phyloP scores from a whole-genome alignment of 2,888 invertebrate species.

The Rhagophthalmus giganteus region DNA sequence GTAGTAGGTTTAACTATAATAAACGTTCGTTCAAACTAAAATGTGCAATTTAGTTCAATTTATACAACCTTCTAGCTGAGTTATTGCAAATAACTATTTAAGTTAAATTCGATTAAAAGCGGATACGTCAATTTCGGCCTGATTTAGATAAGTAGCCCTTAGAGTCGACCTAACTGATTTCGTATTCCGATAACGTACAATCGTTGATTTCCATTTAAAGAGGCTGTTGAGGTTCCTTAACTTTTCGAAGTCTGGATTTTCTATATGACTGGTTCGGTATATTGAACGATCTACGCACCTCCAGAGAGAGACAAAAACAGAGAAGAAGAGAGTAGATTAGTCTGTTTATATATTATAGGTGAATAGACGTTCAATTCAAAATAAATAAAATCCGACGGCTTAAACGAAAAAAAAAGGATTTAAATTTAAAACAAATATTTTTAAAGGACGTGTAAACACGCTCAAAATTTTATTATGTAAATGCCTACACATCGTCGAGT shows the following conservation, averaged over 20 bases:
- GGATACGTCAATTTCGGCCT: conserved; percentile 49
- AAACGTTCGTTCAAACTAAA: no score
- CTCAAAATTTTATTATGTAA: conserved; percentile 21
- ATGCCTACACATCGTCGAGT: conserved; percentile 24
- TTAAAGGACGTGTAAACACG: conserved; percentile 17
- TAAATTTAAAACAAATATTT: conserved; percentile 12
- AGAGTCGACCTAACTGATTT: conserved; percentile 42
- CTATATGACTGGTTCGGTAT: conserved; percentile 15
- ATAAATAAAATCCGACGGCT: no score
- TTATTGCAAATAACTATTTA: conserved; percentile 34
- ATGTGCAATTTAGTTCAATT: conserved; percentile 31
- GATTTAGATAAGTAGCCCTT: conserved; percentile 48
- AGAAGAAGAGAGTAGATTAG: conserved; percentile 1
- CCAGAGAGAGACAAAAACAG: background rate
- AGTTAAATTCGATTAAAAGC: conserved; percentile 47
- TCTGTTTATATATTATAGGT: no score
- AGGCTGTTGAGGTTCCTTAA: conserved; percentile 31
- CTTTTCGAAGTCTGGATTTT: conserved; percentile 21
- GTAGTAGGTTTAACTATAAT: no score
- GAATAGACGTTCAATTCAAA: no score
- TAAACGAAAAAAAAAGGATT: no score
- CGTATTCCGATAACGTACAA: conserved; percentile 44
- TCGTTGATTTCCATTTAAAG: conserved; percentile 48
- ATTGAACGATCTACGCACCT: conserved; percentile 16
- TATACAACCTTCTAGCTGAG: conserved; percentile 31